phyloP scores from a whole-genome alignment of 2,888 invertebrate species.

The Atherix ibis region DNA sequence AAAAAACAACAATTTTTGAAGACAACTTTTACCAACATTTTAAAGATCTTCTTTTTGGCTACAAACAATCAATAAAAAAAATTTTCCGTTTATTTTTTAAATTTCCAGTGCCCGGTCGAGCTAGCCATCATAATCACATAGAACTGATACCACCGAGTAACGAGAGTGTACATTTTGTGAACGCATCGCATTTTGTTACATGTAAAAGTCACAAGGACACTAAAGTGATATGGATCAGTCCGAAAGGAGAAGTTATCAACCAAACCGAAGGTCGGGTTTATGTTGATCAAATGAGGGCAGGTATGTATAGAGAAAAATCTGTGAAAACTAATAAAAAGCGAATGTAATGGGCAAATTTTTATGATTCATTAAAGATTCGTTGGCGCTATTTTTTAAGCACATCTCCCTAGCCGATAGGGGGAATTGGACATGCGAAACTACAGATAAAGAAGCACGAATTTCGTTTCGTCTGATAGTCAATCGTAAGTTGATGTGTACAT shows the following conservation, averaged over 20 bases:
- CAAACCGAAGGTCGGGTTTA: slow-evolving; percentile 33
- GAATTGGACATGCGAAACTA: slow-evolving; percentile 34
- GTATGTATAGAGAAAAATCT: slow-evolving; percentile 16
- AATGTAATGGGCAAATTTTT: neutral
- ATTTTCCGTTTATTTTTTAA: slow-evolving; percentile 1
- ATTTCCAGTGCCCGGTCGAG: slow-evolving; percentile 19
- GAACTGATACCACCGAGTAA: slow-evolving; percentile 24
- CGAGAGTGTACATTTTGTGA: slow-evolving; percentile 31
- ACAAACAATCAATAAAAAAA: too few species aligned
- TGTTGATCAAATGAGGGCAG: slow-evolving; percentile 26
- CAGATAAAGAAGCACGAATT: slow-evolving; percentile 20
- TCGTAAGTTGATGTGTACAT: slow-evolving; percentile 32
- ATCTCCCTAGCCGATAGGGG: slow-evolving; percentile 34
- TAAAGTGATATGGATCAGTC: slow-evolving; percentile 30
- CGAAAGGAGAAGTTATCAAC: slow-evolving; percentile 27
- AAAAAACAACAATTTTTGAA: too few species aligned
- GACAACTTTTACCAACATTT: too few species aligned
- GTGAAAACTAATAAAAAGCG: neutral
- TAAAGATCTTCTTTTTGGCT: too few species aligned
- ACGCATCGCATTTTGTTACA: slow-evolving; percentile 33
- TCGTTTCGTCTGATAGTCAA: slow-evolving; percentile 31
- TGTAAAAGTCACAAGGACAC: slow-evolving; percentile 24
- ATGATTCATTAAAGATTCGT: slow-evolving; percentile 19
- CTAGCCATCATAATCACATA: slow-evolving; percentile 23
- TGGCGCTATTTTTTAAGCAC: slow-evolving; percentile 34